Base-by-base conservation (phyloP, 2,888 invertebrate genomes). In the Esperia sulphurella region DNA sequence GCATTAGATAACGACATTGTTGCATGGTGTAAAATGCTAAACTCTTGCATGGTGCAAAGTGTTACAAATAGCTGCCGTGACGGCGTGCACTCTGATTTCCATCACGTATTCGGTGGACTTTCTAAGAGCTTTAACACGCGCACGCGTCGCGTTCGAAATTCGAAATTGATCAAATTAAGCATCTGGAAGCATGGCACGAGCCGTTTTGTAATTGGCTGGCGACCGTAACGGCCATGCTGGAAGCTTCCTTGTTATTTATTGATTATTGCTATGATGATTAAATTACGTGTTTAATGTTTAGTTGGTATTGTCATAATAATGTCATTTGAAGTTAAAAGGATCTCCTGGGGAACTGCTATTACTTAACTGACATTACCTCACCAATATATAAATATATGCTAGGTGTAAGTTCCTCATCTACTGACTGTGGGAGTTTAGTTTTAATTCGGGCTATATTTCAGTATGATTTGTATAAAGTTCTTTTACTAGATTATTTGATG, bases 21-120 rank as follows among this genome's bases (percentile, higher is more conserved):
- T 38, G 30, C 40, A 39, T 40, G 43, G 30, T 45, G 49, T 49
- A 10, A 38, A n/a, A 21, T 21, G 21, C 49, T 50, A 5, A 14
- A 30, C 14, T 38, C 13, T 35, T 38, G 30, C 40, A 39, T 40
- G 43, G 30, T 45, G 49, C 45, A 10, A 38, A 21, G 35, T n/a
- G 35, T 35, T 35, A 2, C 37, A 21, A 39, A 45, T 40, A 10
- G 41, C 13, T 54, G 48, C 57, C 35, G 54, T 54, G 54, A 54
- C 41, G 9, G 8, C 42, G n/a, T 13, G 21, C 5, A 21, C 14
- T 52, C 60, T 63, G 58, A 68, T 78, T 77, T 77, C 68, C 59
- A 71, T 72, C 79, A 79, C 80, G 80, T 79, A 68, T 63, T 64
- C 58, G 53, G 51, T 55, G 69, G 79, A 80, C 79, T 80, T 79